phyloP scores from a whole-genome alignment of 1,140 invertebrate genomes.

The Drosophila tristis region DNA sequence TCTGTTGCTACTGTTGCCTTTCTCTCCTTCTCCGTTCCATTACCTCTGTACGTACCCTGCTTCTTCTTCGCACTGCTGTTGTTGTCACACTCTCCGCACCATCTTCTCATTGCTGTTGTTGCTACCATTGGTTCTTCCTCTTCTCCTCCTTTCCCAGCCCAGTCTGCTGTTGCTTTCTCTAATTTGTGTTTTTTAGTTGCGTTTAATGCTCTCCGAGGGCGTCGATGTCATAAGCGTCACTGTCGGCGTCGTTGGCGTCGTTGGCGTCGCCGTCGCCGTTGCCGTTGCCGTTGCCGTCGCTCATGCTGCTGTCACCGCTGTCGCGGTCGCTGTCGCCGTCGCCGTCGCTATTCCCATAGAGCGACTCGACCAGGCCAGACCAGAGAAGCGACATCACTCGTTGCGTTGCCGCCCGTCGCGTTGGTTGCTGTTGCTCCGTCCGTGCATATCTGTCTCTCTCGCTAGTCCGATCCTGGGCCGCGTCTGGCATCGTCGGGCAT shows the following conservation, averaged over 20 bases:
- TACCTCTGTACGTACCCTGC: no score
- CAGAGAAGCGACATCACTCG: constrained; percentile 61
- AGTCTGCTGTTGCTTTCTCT: constrained; percentile 36
- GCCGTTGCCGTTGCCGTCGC: constrained; percentile 10
- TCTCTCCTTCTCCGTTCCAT: no score
- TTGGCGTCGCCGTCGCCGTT: not conserved
- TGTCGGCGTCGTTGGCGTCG: constrained; percentile 2
- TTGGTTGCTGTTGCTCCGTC: constrained; percentile 41
- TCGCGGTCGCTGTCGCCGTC: constrained; percentile 16
- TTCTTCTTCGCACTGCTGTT: no score
- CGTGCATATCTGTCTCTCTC: not conserved
- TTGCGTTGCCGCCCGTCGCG: constrained; percentile 60
- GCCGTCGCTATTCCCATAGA: constrained; percentile 41
- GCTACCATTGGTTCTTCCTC: no score
- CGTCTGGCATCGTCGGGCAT: not conserved
- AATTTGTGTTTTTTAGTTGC: constrained; percentile 71
- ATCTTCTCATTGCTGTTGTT: no score
- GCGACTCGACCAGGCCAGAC: constrained; percentile 12
- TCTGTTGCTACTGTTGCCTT: no score
- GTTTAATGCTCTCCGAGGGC: constrained; percentile 78
- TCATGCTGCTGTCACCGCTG: constrained; percentile 11
- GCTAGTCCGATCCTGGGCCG: constrained; percentile 36
- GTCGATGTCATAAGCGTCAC: constrained; percentile 54
- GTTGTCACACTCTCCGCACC: no score
- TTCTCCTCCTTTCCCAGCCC: not conserved